Conservation (phyloP, 1,140 invertebrate genomes). For the Aphelenchoides avenae region DNA sequence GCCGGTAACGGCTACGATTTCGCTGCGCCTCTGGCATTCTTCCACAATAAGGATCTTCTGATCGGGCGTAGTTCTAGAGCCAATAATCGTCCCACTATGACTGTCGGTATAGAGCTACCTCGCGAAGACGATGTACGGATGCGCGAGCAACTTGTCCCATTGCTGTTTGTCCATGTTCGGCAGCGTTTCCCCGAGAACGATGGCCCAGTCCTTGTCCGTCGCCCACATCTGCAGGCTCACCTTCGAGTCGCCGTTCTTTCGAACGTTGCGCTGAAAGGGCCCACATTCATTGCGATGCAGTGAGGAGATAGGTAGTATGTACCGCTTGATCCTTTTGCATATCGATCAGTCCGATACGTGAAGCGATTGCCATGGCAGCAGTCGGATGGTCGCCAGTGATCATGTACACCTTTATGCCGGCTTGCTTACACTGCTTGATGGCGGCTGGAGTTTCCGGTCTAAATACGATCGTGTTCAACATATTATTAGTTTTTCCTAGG, state of each 20-base stretch:
- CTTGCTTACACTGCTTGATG: conserved; percentile 43
- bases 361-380: conserved; percentile 36
- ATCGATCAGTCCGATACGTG: conserved; percentile 39
- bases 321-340: conserved; percentile 26
- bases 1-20: conserved; percentile 56
- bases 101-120: conserved; percentile 10
- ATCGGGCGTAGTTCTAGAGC: conserved; percentile 61
- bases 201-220: conserved; percentile 37
- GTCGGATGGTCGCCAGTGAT: conserved; percentile 45
- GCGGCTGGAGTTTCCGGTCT: conserved; percentile 42
- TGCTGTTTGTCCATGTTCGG: conserved; percentile 27
- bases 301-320: no score
- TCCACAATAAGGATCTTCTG: conserved; percentile 65
- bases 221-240: conserved; percentile 25
- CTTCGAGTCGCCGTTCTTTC: conserved; percentile 16
- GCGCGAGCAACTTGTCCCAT: conserved; percentile 59
- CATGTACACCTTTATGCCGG: conserved; percentile 47
- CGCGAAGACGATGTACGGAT: conserved; percentile 64
- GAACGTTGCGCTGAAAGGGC: no score
- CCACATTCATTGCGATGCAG: no score
- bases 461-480: no score
- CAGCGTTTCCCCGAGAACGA: conserved; percentile 39
- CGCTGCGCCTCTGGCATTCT: conserved; percentile 61
- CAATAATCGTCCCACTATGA: not conserved
- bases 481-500: no score